phyloP scores from a whole-genome alignment of 1,140 invertebrate genomes.

The Ceratoteleas bidentatus region DNA sequence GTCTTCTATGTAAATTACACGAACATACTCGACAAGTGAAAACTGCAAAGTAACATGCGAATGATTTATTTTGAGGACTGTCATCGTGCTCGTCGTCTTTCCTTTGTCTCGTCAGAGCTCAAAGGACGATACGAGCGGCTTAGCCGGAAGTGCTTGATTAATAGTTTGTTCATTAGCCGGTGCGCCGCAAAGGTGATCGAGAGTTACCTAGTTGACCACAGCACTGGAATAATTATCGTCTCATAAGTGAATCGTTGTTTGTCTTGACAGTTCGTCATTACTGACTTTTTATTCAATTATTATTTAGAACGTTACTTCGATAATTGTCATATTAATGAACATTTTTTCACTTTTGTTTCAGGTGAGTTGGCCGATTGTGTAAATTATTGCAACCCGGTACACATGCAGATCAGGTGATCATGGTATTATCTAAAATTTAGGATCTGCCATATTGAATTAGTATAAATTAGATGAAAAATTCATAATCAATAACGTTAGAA shows the following conservation, averaged over 20 bases:
- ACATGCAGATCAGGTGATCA: no score
- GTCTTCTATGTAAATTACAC: background rate
- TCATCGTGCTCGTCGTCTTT: background rate
- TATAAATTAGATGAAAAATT: no score
- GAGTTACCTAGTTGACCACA: conserved; percentile 72
- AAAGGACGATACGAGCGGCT: background rate
- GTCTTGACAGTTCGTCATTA: no score
- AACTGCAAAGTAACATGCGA: background rate
- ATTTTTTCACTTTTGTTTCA: no score
- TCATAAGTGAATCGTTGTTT: conserved; percentile 31
- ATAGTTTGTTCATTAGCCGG: conserved; percentile 70
- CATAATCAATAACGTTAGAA: no score
- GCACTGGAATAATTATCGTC: conserved; percentile 72
- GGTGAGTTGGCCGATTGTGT: no score
- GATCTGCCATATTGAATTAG: no score
- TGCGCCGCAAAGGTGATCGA: conserved; percentile 45
- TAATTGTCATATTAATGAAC: no score
- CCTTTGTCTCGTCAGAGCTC: background rate
- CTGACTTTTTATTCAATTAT: no score
- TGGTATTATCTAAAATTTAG: no score
- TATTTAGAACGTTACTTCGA: no score
- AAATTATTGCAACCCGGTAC: no score
- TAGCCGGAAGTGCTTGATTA: conserved; percentile 71
- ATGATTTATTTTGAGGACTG: conserved; percentile 8
- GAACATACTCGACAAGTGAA: background rate